phyloP scores from a whole-genome alignment of 2,797 vertebrate genomes.

The Hyperoplus lanceolatus region DNA sequence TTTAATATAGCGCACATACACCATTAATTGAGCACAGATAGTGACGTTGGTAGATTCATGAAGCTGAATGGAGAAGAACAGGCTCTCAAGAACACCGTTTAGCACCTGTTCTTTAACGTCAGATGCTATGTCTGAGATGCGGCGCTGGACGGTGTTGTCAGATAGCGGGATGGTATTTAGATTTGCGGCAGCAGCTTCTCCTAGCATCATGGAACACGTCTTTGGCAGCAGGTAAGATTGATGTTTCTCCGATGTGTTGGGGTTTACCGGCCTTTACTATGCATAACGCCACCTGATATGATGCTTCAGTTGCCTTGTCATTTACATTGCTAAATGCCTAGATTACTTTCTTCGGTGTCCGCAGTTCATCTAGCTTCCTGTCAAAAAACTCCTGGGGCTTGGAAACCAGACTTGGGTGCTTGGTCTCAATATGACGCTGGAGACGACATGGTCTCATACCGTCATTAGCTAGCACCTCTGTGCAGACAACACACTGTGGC shows the following conservation, averaged over 20 bases:
- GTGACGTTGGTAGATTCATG: too few species aligned
- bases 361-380: background rate
- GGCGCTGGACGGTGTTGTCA: background rate
- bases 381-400: background rate
- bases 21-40: too few species aligned
- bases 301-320: background rate
- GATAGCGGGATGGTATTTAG: background rate
- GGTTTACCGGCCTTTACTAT: background rate
- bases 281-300: background rate
- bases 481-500: background rate
- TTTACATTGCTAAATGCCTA: background rate
- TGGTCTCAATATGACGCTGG: too few species aligned
- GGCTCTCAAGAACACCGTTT: background rate
- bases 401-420: too few species aligned
- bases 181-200: background rate
- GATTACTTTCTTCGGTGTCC: background rate
- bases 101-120: background rate
- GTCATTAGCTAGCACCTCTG: background rate
- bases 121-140: background rate
- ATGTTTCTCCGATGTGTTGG: constrained; percentile 3
- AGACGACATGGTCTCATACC: background rate
- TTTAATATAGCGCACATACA: too few species aligned
- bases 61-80: background rate
- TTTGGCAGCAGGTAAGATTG: constrained; percentile 11
- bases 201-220: constrained; percentile 13